A percentile compares a stretch with the other conserved stretches of the same genome.
Conservation (phyloP, 2,113 vertebrate species). For the Probosciger aterrimus region DNA sequence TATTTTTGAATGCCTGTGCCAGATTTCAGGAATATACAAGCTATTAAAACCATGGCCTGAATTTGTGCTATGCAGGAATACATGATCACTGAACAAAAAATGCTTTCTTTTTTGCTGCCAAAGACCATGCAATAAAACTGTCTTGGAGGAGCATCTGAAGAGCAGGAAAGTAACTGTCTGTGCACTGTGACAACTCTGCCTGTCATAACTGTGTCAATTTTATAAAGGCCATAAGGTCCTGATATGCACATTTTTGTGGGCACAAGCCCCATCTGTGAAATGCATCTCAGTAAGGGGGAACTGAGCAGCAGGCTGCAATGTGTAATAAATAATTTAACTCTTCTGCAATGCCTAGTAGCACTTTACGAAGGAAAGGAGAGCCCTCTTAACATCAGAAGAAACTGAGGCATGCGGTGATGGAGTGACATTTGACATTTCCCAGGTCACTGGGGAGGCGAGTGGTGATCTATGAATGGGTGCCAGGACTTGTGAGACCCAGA, state of each 20-base stretch:
- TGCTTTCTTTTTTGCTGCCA: neutral
- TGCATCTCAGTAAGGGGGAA: neutral
- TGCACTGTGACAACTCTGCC: neutral
- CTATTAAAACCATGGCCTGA: neutral
- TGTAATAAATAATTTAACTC: neutral
- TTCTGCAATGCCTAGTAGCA: neutral
- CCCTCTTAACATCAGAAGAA: neutral
- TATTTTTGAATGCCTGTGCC: neutral
- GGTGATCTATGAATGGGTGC: neutral
- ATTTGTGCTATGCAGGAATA: neutral
- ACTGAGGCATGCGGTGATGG: neutral
- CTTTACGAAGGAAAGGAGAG: neutral
- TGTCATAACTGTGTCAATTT: neutral
- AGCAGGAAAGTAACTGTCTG: neutral
- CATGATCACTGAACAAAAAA: neutral
- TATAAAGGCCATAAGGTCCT: neutral
- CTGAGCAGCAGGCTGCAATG: neutral
- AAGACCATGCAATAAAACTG: conserved; percentile 17
- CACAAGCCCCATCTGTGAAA: neutral
- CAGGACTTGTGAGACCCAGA: neutral
- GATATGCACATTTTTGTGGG: neutral
- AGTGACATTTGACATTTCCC: neutral
- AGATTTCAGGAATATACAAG: neutral
- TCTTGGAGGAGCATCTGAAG: neutral
- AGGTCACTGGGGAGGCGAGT: neutral